These are phyloP conservation scores for Melanerpes aurifrons DNA, from an alignment of 2,113 vertebrate species.

Conservation along the genomic window DNA sequence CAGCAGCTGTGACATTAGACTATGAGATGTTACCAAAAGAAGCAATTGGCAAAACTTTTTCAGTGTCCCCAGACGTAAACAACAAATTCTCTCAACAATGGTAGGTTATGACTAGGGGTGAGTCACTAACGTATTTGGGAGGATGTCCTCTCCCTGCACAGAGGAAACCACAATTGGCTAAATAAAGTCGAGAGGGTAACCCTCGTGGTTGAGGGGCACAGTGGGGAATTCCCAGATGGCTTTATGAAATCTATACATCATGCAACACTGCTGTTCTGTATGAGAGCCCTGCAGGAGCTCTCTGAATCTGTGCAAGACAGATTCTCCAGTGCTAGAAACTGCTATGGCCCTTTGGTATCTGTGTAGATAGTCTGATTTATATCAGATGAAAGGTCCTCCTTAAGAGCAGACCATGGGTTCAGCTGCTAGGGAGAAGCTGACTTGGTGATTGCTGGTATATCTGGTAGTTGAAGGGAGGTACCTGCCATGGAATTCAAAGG, in stretches of 20 bases:
- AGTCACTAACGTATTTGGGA: constrained; percentile 20
- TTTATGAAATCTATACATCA: background rate
- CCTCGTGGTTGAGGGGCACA: constrained; percentile 25
- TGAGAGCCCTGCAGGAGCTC: background rate
- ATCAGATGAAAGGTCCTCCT: background rate
- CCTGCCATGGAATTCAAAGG: background rate
- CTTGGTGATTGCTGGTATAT: background rate
- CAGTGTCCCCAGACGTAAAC: background rate
- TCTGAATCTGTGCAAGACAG: background rate
- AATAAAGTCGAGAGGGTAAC: constrained; percentile 9
- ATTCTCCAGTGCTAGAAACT: background rate
- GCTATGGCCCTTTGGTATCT: background rate
- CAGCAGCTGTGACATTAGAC: constrained; percentile 12
- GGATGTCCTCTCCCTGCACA: background rate
- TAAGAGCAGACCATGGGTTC: background rate
- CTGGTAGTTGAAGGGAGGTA: background rate
- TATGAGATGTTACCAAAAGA: constrained; percentile 38
- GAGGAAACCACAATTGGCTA: constrained; percentile 24
- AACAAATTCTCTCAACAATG: background rate
- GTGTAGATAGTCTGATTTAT: background rate
- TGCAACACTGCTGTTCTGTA: accelerated
- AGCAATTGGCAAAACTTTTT: background rate
- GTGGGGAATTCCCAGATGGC: background rate
- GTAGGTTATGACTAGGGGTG: background rate
- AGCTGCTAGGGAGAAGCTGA: background rate